phyloP scores from a whole-genome alignment of 2,113 vertebrate species.

The Apeltes quadracus region DNA sequence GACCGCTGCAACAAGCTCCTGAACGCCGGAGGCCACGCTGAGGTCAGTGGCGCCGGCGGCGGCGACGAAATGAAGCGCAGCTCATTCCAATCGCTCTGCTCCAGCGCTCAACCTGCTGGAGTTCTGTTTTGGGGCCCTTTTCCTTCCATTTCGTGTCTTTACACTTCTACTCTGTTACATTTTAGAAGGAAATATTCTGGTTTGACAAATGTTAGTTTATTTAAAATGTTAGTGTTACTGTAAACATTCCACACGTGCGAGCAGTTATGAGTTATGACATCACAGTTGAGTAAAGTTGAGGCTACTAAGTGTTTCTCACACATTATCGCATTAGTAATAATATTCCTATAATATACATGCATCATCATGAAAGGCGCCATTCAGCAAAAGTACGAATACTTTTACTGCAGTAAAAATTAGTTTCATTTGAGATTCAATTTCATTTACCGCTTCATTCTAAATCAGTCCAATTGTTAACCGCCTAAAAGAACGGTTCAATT shows the following conservation, averaged over 20 bases:
- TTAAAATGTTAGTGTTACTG: not conserved
- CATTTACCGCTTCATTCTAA: not conserved
- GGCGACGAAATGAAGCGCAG: not conserved
- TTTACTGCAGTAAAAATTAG: not conserved
- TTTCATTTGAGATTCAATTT: not conserved
- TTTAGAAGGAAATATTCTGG: not conserved
- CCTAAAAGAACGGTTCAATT: not conserved
- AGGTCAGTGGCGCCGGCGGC: conserved; percentile 80
- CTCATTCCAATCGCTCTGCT: not conserved
- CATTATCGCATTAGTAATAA: not conserved
- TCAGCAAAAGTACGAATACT: not conserved
- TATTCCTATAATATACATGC: not conserved
- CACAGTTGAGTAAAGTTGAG: not conserved
- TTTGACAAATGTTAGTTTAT: not conserved
- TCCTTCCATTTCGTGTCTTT: not conserved
- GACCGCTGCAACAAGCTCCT: conserved; percentile 95
- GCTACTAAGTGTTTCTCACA: not conserved
- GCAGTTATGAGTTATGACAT: not conserved
- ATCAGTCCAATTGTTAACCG: not conserved
- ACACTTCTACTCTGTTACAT: not conserved
- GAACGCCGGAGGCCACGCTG: conserved; percentile 88
- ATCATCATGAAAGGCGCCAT: not conserved
- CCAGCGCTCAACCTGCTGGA: not conserved
- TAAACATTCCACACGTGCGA: not conserved
- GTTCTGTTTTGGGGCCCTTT: not conserved